Conservation (phyloP, 2,113 vertebrate species). For the Hucho hucho region DNA sequence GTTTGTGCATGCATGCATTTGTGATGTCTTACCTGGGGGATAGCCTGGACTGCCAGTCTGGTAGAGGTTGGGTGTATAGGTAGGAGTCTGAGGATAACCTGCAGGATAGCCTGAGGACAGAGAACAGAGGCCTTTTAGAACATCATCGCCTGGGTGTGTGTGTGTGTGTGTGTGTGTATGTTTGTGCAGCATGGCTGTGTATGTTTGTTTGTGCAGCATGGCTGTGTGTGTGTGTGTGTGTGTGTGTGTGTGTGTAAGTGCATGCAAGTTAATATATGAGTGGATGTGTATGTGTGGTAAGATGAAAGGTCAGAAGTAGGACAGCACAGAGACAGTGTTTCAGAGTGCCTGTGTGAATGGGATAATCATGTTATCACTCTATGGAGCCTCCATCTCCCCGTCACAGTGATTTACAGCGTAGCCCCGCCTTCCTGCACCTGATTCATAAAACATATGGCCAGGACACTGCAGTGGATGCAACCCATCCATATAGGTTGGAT, state of each 20-base stretch:
- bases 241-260: no score
- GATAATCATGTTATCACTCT: conserved; percentile 12
- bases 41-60: conserved; percentile 95
- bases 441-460: background rate
- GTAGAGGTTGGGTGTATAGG: conserved; percentile 96
- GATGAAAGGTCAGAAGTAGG: background rate
- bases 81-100: conserved; percentile 90
- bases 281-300: background rate
- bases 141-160: background rate
- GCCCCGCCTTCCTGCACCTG: background rate
- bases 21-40: conserved; percentile 77
- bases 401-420: background rate
- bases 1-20: background rate
- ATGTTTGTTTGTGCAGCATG: no score
- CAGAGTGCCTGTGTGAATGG: background rate
- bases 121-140: conserved; percentile 27
- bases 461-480: background rate
- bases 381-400: conserved; percentile 12
- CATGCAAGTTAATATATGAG: background rate
- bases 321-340: background rate
- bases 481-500: background rate
- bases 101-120: conserved; percentile 86
- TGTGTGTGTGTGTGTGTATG: background rate
- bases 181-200: no score
- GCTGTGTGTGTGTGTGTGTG: background rate